Evolutionary conservation across 2,113 vertebrate genomes (phyloP).

Genomic region (Amphilophus citrinellus): DNA sequence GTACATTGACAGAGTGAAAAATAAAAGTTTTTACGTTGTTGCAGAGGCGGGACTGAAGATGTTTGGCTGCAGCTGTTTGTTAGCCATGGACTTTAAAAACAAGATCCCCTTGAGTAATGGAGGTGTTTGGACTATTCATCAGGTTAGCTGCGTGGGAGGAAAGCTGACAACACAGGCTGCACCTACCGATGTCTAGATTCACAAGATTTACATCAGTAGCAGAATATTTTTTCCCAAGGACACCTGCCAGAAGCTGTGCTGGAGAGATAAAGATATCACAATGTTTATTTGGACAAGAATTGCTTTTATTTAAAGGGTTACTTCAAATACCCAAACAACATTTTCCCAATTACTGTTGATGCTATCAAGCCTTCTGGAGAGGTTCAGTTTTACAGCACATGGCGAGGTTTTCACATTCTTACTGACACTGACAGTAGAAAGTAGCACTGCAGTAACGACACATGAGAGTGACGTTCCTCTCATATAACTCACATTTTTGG

Average conservation of each 20-base stretch:
- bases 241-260: slow-evolving; percentile 17
- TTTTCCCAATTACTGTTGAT: slow-evolving; percentile 26
- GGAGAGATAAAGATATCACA: slow-evolving; percentile 3
- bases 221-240: slow-evolving; percentile 18
- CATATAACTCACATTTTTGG: neutral
- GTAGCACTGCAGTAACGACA: neutral
- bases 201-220: slow-evolving; percentile 19
- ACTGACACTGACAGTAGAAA: neutral
- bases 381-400: slow-evolving; percentile 15
- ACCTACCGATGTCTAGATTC: slow-evolving; percentile 13
- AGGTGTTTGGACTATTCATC: slow-evolving; percentile 26
- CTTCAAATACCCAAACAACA: slow-evolving; percentile 31
- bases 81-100: slow-evolving; percentile 53
- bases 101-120: slow-evolving; percentile 32
- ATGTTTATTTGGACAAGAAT: slow-evolving; percentile 37
- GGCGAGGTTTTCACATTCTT: slow-evolving; percentile 12
- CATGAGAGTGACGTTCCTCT: neutral
- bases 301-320: slow-evolving; percentile 34
- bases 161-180: slow-evolving; percentile 21
- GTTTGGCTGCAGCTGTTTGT: slow-evolving; percentile 66
- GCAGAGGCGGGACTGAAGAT: slow-evolving; percentile 51
- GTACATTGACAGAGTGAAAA: slow-evolving; percentile 64
- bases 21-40: slow-evolving; percentile 62
- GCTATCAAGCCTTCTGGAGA: neutral
- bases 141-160: slow-evolving; percentile 51